A percentile compares a stretch with the other conserved stretches of the same genome.
These are phyloP conservation scores for Thryonomys swinderianus DNA, from an alignment of 2,113 vertebrate genomes.

Conservation along the genomic window DNA sequence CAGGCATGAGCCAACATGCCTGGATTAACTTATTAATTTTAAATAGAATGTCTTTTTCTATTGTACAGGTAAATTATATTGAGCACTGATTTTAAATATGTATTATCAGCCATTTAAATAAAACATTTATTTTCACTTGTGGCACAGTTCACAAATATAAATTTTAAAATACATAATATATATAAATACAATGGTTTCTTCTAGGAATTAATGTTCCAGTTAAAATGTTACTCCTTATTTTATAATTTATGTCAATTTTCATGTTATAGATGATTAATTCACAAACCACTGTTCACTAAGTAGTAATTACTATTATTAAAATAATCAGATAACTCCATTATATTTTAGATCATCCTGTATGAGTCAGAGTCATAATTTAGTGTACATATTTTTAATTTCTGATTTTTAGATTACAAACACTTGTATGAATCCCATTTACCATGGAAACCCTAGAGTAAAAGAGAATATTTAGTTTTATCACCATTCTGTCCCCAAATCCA, in stretches of 20 bases:
- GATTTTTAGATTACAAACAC: background rate
- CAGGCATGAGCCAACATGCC: too few relatives aligned
- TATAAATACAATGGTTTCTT: background rate
- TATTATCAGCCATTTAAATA: background rate
- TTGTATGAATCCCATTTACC: background rate
- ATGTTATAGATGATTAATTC: background rate
- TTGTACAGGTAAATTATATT: background rate
- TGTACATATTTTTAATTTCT: background rate
- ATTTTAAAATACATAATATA: background rate
- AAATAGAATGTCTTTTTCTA: background rate
- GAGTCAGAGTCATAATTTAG: background rate
- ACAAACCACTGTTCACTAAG: background rate
- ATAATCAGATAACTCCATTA: background rate
- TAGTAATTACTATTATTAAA: slow-evolving; percentile 14
- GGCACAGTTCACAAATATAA: background rate
- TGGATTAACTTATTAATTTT: too few relatives aligned
- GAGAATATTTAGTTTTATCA: background rate
- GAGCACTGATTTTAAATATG: background rate
- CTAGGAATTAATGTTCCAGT: background rate
- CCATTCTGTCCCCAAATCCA: background rate
- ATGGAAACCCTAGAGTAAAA: background rate
- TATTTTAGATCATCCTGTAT: background rate
- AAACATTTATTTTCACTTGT: background rate
- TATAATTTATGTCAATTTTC: background rate
- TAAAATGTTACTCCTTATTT: background rate